phyloP scores from a whole-genome alignment of 1,140 invertebrate genomes.

The Drosophila pseudoobscura region DNA sequence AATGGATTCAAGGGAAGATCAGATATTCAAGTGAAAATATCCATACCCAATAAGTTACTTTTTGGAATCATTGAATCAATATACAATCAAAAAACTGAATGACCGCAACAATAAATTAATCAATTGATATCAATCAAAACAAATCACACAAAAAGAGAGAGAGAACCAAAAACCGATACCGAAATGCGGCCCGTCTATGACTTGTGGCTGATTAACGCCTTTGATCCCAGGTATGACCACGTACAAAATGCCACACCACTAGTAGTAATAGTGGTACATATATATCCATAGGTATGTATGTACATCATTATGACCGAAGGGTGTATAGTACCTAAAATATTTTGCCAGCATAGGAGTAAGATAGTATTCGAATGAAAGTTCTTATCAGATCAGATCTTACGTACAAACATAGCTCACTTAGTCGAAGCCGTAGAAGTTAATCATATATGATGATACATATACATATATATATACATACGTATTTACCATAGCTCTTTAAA shows the following conservation, averaged over 20 bases:
- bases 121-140: conserved; percentile 66
- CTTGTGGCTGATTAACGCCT: conserved; percentile 63
- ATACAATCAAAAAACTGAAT: conserved; percentile 23
- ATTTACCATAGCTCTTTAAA: too few relatives aligned
- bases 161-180: conserved; percentile 8
- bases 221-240: conserved; percentile 63
- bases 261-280: too few relatives aligned
- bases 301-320: too few relatives aligned
- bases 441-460: too few relatives aligned
- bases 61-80: conserved; percentile 30
- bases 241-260: not conserved
- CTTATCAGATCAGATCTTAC: too few relatives aligned
- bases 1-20: not conserved
- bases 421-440: too few relatives aligned
- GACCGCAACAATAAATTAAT: conserved; percentile 26
- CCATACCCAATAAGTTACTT: not conserved
- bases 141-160: conserved; percentile 18
- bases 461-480: too few relatives aligned
- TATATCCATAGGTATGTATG: too few relatives aligned
- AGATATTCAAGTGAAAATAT: not conserved
- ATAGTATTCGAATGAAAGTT: too few relatives aligned
- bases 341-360: too few relatives aligned
- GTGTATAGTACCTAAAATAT: too few relatives aligned
- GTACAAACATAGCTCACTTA: too few relatives aligned
- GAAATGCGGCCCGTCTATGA: conserved; percentile 63